A percentile compares a stretch with the other conserved stretches of the same genome.
These are phyloP conservation scores for Ammodytes marinus DNA, from an alignment of 2,113 vertebrate genomes.

Conservation along the genomic window DNA sequence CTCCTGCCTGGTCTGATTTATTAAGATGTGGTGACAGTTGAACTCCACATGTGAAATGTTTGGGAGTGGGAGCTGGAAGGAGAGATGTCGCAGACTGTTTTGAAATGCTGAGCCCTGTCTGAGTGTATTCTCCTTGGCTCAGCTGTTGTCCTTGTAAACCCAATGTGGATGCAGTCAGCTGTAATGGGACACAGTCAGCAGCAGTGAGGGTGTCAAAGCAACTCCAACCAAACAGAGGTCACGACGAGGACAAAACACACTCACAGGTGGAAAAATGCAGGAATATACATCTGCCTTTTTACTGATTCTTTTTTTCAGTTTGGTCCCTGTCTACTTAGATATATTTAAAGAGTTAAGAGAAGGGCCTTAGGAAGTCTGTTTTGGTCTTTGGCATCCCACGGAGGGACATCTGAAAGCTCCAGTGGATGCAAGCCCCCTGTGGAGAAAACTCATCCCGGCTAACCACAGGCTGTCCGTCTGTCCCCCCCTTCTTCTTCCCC, in stretches of 20 bases:
- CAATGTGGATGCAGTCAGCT: conserved; percentile 29
- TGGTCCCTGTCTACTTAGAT: background rate
- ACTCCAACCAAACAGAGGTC: background rate
- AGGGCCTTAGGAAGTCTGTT: background rate
- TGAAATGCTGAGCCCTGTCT: conserved; percentile 40
- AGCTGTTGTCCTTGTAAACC: conserved; percentile 26
- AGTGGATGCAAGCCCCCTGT: conserved; percentile 34
- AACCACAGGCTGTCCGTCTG: conserved; percentile 30
- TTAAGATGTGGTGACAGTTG: background rate
- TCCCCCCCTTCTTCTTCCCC: conserved; percentile 4
- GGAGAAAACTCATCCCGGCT: conserved; percentile 36
- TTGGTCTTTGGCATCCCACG: conserved; percentile 1
- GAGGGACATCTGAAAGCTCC: conserved; percentile 39
- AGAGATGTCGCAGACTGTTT: conserved; percentile 4
- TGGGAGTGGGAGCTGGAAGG: background rate
- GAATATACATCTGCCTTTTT: background rate
- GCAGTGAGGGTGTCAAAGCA: conserved; percentile 14
- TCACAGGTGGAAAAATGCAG: background rate
- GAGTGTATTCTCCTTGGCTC: conserved; percentile 21
- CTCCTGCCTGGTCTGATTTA: background rate
- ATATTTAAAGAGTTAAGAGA: background rate
- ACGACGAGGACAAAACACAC: background rate
- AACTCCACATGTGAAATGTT: conserved; percentile 11
- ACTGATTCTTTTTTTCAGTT: background rate
- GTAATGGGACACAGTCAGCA: conserved; percentile 49